A percentile compares a stretch with the other conserved stretches of the same genome.
Evolutionary conservation across 1,140 invertebrate genomes (phyloP).

Genomic region (Drosophila sp.): DNA sequence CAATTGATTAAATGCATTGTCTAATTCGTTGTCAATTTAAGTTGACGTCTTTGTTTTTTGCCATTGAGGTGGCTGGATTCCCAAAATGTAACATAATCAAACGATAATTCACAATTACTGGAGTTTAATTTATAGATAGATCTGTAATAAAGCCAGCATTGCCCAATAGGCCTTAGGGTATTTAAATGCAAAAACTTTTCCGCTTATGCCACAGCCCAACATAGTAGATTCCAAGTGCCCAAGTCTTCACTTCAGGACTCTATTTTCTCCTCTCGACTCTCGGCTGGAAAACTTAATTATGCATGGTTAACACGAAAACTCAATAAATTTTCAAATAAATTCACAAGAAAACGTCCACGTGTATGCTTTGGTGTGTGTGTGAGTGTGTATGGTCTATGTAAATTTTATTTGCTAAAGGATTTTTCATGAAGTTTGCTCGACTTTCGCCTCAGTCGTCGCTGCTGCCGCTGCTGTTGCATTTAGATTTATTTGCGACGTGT

Average conservation of each 20-base stretch:
- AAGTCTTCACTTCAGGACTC: not conserved
- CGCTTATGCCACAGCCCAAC: slow-evolving; percentile 32
- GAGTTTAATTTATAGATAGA: slow-evolving; percentile 15
- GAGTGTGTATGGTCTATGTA: slow-evolving; percentile 63
- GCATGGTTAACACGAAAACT: slow-evolving; percentile 84
- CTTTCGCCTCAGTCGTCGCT: slow-evolving; percentile 11
- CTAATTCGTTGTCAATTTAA: not conserved
- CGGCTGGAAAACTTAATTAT: slow-evolving; percentile 80
- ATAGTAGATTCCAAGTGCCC: slow-evolving; percentile 10
- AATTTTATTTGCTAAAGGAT: slow-evolving; percentile 82
- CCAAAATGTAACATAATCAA: slow-evolving; percentile 18
- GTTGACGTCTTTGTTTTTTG: not conserved
- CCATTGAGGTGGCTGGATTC: not conserved
- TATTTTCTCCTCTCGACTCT: slow-evolving; percentile 13
- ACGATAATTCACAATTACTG: slow-evolving; percentile 18
- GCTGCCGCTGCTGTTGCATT: slow-evolving; percentile 57
- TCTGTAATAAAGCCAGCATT: not conserved
- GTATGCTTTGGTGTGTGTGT: slow-evolving; percentile 31
- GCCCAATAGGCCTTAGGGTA: slow-evolving; percentile 13
- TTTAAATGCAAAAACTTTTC: slow-evolving; percentile 38
- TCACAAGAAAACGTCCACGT: slow-evolving; percentile 55
- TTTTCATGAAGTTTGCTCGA: slow-evolving; percentile 73
- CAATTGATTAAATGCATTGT: no score
- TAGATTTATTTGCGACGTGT: slow-evolving; percentile 67
- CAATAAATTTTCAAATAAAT: slow-evolving; percentile 84